A percentile compares a stretch with the other conserved stretches of the same genome.
These are phyloP conservation scores for Atethmia centrago DNA, from an alignment of 2,888 invertebrate genomes.

Conservation along the genomic window DNA sequence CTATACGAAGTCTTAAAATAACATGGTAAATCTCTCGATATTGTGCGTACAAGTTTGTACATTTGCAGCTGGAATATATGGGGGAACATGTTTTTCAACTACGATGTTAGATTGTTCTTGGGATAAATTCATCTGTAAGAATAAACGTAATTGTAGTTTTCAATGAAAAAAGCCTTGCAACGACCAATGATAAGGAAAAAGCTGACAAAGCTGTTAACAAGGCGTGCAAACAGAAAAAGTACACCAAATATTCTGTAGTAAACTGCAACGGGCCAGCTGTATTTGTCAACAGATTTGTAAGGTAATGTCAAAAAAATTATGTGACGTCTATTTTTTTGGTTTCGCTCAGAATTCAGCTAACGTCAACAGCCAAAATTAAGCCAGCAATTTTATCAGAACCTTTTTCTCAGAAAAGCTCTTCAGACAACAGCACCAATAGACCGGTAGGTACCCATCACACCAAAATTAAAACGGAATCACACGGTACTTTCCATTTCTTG, in stretches of 20 bases:
- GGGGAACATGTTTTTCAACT: too few relatives aligned
- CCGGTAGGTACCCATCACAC: neutral
- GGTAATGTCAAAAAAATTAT: neutral
- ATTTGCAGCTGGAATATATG: too few relatives aligned
- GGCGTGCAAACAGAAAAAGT: neutral
- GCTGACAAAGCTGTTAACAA: neutral
- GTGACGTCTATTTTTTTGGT: too few relatives aligned
- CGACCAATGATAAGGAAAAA: too few relatives aligned
- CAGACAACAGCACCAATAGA: neutral
- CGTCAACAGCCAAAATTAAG: neutral
- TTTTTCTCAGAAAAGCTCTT: neutral
- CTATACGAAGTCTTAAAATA: too few relatives aligned
- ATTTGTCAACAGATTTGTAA: neutral
- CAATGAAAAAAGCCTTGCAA: neutral
- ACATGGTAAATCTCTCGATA: too few relatives aligned
- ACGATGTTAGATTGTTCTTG: too few relatives aligned
- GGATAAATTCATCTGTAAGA: too few relatives aligned
- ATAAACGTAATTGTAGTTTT: neutral
- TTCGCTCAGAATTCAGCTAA: neutral
- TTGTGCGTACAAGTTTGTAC: too few relatives aligned
- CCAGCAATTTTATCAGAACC: neutral
- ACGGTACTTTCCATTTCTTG: constrained; percentile 49
- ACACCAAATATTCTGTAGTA: neutral
- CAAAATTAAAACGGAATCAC: constrained; percentile 38
- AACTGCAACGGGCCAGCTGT: neutral